Evolutionary conservation across 2,797 vertebrate genomes (phyloP), one percentile per base, ranked within the genome.

Genomic region (Spinibarbus caldwelli): DNA sequence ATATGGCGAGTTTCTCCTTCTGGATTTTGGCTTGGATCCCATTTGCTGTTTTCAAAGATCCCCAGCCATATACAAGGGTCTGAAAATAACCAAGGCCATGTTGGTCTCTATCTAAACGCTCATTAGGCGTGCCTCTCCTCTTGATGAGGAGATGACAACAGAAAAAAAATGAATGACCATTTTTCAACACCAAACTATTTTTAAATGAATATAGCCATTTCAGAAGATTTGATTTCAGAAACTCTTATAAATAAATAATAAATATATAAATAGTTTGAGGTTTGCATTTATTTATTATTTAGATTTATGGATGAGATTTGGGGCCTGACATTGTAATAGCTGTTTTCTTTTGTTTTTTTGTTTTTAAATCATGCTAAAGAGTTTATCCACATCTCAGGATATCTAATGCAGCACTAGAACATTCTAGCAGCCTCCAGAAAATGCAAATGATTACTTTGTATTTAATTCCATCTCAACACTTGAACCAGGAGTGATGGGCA

Each of bases 1-100:
- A 94, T 90, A 88, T 87, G 87, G 86, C 38, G 52, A 54, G 85
- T 86, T 88, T 73, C 90, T 93, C 92, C 89, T 88, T 87, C 87
- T 38, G 47, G 85, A 91, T 90, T 93, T 94, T 93, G 92, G 94
- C 90, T 89, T 87, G 73, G 62, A 88, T 92, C 92, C 89, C 89
- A 94, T 93, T 91, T 91, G 89, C 83, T 87, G 78, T 90, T 92
- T 92, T 93, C 88, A 92, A 90, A 91, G 89, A 89, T 89, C 86
- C 89, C 38, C 41, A 76, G 76, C 87, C 64, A 23, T 91, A 92
- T 91, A 93, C 90, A 91, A 86, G 89, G 45, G 54, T 89, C 91
- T 91, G 6, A 80, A 93, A 95, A 94, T 94, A 95, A 91, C 92
- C 83, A 71, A 21, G 26, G 83, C 82, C 83, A 86, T 87, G 80